Conservation (phyloP, 2,797 vertebrate genomes). For the Cryptoblepharus egeriae region DNA sequence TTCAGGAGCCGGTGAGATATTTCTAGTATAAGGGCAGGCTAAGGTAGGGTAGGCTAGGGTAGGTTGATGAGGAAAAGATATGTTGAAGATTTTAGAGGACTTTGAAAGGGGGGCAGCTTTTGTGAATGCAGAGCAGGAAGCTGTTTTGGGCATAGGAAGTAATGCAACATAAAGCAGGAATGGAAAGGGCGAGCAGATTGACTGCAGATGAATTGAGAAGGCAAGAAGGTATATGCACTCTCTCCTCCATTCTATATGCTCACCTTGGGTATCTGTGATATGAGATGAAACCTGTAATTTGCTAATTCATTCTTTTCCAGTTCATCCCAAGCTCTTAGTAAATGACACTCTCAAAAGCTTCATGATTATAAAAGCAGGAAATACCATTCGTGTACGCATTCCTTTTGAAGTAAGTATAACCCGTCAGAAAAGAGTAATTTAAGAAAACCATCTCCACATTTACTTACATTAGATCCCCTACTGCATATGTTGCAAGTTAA, state of each 20-base stretch:
- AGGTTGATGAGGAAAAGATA: too few relatives aligned
- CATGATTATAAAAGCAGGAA: constrained; percentile 81
- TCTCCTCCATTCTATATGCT: too few relatives aligned
- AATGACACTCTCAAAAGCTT: constrained; percentile 80
- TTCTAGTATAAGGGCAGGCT: too few relatives aligned
- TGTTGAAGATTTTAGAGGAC: not conserved
- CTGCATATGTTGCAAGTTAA: not conserved
- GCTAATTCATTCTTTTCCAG: constrained; percentile 67
- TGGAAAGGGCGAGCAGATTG: too few relatives aligned
- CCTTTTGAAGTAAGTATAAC: constrained; percentile 83
- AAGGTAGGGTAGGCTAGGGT: too few relatives aligned
- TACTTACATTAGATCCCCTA: not conserved
- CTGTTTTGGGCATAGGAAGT: not conserved
- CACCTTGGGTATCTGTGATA: too few relatives aligned
- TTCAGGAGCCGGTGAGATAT: not conserved
- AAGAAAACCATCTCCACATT: not conserved
- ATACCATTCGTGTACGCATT: constrained; percentile 80
- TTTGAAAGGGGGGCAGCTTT: not conserved
- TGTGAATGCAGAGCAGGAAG: not conserved
- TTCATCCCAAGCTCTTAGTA: constrained; percentile 81
- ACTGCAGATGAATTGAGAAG: too few relatives aligned
- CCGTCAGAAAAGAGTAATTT: not conserved
- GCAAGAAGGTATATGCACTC: too few relatives aligned
- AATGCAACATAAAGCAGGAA: too few relatives aligned
- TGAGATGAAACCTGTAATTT: not conserved